Conservation (phyloP, 2,113 vertebrate genomes). For the Callospermophilus lateralis region DNA sequence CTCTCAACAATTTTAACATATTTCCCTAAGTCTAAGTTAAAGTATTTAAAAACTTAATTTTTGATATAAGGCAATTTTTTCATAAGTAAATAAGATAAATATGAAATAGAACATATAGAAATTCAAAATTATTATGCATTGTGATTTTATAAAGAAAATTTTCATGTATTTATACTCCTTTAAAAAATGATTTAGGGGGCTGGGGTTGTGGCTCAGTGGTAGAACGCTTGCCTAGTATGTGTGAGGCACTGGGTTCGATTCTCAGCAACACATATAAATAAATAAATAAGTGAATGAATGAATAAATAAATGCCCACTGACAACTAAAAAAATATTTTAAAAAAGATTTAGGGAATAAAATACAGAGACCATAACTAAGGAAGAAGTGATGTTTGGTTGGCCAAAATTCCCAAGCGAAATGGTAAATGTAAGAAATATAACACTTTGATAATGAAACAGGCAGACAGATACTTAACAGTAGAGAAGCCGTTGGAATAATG, state of each 20-base stretch:
- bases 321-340: too few relatives aligned
- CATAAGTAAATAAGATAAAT: constrained; percentile 5
- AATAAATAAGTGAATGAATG: too few relatives aligned
- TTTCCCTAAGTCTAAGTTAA: not conserved
- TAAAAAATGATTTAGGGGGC: constrained; percentile 32
- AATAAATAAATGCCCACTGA: too few relatives aligned
- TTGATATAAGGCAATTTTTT: not conserved
- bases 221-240: too few relatives aligned
- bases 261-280: too few relatives aligned
- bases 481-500: constrained; percentile 96
- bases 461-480: constrained; percentile 91
- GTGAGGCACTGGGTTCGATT: too few relatives aligned
- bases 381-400: constrained; percentile 3
- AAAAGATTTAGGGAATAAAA: constrained; percentile 15
- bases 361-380: not conserved
- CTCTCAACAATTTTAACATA: not conserved
- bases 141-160: constrained; percentile 40
- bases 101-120: constrained; percentile 40
- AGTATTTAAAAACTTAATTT: constrained; percentile 18
- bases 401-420: not conserved
- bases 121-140: constrained; percentile 33
- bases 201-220: too few relatives aligned
- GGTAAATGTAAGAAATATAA: constrained; percentile 19
- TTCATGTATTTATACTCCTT: constrained; percentile 19
- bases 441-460: not conserved